Conservation (phyloP, 1,140 invertebrate genomes). For the Tetramorium alpestre region DNA sequence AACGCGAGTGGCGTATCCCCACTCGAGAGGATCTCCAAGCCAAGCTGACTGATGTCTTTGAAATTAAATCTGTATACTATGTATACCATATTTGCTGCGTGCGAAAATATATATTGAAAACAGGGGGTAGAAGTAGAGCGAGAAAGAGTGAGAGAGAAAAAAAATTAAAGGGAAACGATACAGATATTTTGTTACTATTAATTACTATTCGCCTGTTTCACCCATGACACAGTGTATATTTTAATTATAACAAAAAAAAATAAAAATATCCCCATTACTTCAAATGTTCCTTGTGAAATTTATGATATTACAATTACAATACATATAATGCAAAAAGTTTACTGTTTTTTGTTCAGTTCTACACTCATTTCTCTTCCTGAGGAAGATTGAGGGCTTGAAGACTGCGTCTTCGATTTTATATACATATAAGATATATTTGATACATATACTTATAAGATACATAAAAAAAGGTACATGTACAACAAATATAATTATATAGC, state of each 20-base stretch:
- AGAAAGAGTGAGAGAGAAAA: slow-evolving; percentile 63
- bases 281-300: slow-evolving; percentile 63
- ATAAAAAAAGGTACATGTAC: neutral
- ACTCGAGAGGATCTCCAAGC: slow-evolving; percentile 70
- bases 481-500: neutral
- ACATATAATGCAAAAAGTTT: neutral
- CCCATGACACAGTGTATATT: slow-evolving; percentile 86
- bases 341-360: neutral
- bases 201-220: slow-evolving; percentile 86
- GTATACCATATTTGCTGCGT: slow-evolving; percentile 84
- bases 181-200: slow-evolving; percentile 86
- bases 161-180: slow-evolving; percentile 80
- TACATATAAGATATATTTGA: neutral
- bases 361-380: neutral
- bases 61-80: slow-evolving; percentile 85
- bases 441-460: neutral
- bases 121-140: slow-evolving; percentile 19
- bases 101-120: slow-evolving; percentile 68
- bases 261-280: slow-evolving; percentile 76
- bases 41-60: slow-evolving; percentile 81
- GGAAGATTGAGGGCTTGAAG: neutral
- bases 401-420: neutral
- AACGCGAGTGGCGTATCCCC: neutral
- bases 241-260: slow-evolving; percentile 86
- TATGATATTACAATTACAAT: slow-evolving; percentile 19